Base-by-base conservation (phyloP, 2,888 invertebrate species). In the Philereme transversata region DNA sequence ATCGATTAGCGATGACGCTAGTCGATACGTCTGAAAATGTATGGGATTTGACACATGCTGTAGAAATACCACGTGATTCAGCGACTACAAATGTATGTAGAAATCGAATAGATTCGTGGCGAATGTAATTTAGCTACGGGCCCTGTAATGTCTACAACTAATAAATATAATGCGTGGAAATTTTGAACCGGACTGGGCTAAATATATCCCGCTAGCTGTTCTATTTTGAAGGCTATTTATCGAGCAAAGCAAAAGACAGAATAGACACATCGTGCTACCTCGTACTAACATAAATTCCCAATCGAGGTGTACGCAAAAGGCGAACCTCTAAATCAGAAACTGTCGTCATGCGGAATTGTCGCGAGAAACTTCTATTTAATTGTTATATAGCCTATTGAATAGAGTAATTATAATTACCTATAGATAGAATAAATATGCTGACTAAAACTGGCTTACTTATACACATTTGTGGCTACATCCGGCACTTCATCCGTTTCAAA, bases 191-290 rank as follows among this genome's bases (percentile, higher is more conserved):
- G 22, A 22, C 22, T 22, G 22, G 22, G 22, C 3, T 22, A n/a
- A n/a, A n/a, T n/a, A 7, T 43, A 8, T 34, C 51, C 43, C 22
- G 51, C 35, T 46, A 33, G 33, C 46, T 11, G 4, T 33, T 50
- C 50, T 50, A 33, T 48, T 10, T 55, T 45, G 45, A 57, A 51
- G 43, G 41, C 47, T 43, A 52, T 58, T 58, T 58, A 58, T 52
- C 36, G 35, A 48, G 47, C 57, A 36, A 36, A 10, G 50, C 38
- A 7, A 38, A 6, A 52, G 52, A 35, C 58, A 52, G 41, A 35
- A 38, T 38, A 52, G 52, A 35, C 58, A 52, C 47, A 35, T 57
- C 51, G 51, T 51, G 57, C 46, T 47, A 43, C 11, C n/a, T 48
- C 4, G 44, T 49, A 49, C n/a, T n/a, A n/a, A n/a, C 58, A 53